Evolutionary conservation across 53 echinoderm and acorn worm species (phyloP), one percentile per base, ranked within the genome.

Genomic region (Hippasteria phrygiana): DNA sequence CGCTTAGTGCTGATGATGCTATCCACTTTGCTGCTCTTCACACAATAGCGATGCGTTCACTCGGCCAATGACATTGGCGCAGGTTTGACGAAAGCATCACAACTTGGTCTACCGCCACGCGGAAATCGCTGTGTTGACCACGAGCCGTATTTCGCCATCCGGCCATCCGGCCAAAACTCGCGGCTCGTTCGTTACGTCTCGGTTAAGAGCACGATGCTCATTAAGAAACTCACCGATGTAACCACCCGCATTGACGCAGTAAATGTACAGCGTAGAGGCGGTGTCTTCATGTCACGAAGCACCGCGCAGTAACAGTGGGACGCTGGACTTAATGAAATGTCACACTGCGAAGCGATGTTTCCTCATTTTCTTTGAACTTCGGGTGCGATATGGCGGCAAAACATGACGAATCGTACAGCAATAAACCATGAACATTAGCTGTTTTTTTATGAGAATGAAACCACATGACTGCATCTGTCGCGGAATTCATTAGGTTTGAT

Each of bases 401-500:
- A 33, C 70, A 69, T 48, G 48, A n/a, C n/a, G n/a, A n/a, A n/a
- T n/a, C n/a, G n/a, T n/a, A n/a, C n/a, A n/a, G n/a, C n/a, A n/a
- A n/a, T n/a, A n/a, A 67, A 79, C 79, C 62, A 27, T 47, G 20
- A 59, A 79, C 79, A 59, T 79, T 79, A 62, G 62, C 62, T 62
- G n/a, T n/a, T n/a, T 62, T 79, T 62, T 79, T 59, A 62, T 62
- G 79, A 62, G 62, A 54, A 38, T 59, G 24, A 37, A 62, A 79
- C 56, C 56, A 39, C 79, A 59, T 8, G n/a, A 34, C 41, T 10
- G 79, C 79, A 79, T 59, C 79, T 79, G 79, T 79, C 59, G 39
- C n/a, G 79, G 29, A 56, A 79, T 79, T 79, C 79, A 79, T 79
- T 54, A 79, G 34, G 62, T 24, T 18, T n/a, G n/a, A n/a, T n/a